These are phyloP conservation scores for Sarcophaga rosellei DNA, from an alignment of 2,888 invertebrate species.

Conservation along the genomic window DNA sequence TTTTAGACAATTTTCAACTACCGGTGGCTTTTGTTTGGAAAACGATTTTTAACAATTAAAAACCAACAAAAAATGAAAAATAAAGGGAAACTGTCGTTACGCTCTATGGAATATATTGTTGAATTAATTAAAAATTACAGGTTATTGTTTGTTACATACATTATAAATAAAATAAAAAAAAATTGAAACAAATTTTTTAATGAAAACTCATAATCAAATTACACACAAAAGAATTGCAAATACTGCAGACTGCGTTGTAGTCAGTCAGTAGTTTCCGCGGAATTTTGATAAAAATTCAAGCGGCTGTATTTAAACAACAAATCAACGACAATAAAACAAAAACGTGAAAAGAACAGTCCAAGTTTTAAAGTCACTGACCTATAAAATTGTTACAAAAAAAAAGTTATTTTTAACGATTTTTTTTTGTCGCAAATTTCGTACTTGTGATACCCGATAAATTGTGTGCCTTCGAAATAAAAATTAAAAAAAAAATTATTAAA, in stretches of 20 bases:
- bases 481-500: neutral
- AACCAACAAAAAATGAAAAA: neutral
- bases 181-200: neutral
- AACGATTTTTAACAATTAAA: neutral
- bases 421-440: neutral
- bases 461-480: neutral
- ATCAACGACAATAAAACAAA: neutral
- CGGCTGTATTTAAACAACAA: too few species aligned
- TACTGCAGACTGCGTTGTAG: too few species aligned
- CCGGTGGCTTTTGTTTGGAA: neutral
- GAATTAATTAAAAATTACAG: slow-evolving; percentile 33
- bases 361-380: slow-evolving; percentile 57
- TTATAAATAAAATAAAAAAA: neutral
- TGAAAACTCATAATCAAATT: too few species aligned
- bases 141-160: neutral
- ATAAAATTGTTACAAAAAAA: slow-evolving; percentile 47
- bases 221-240: too few species aligned
- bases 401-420: neutral
- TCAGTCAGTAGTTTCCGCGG: too few species aligned
- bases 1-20: neutral
- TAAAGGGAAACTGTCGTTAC: neutral
- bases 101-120: slow-evolving; percentile 29
- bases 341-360: neutral
- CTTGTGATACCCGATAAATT: slow-evolving; percentile 20
- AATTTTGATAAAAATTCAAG: too few species aligned